These are phyloP conservation scores for Polietes domitor DNA, from an alignment of 2,888 invertebrate species.

Conservation along the genomic window DNA sequence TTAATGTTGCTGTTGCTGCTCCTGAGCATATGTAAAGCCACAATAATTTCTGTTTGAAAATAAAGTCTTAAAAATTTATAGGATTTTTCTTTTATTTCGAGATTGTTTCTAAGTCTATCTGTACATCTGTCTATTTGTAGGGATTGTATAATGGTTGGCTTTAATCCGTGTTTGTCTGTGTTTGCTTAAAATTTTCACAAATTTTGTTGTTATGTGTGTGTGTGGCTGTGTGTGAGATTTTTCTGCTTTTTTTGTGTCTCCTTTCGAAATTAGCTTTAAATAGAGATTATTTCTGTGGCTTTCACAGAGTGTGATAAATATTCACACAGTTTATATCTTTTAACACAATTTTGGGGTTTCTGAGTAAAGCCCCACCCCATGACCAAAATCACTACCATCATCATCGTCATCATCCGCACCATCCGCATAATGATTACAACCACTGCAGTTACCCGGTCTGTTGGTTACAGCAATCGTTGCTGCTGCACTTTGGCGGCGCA, in stretches of 20 bases:
- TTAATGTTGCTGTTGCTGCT: not conserved
- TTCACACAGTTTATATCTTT: constrained; percentile 45
- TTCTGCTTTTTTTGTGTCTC: not conserved
- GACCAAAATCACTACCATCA: not conserved
- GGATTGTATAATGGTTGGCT: too few species aligned
- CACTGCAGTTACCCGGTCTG: not conserved
- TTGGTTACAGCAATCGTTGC: not conserved
- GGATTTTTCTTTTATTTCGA: not conserved
- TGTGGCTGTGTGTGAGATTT: not conserved
- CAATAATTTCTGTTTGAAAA: constrained; percentile 19
- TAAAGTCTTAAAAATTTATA: constrained; percentile 28
- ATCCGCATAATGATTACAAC: not conserved
- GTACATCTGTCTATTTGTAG: not conserved
- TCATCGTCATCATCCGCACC: not conserved
- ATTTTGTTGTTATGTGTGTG: not conserved
- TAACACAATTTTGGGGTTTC: constrained; percentile 29
- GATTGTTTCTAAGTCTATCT: not conserved
- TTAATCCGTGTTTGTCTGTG: not conserved
- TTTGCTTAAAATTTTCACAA: too few species aligned
- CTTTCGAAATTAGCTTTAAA: constrained; percentile 55
- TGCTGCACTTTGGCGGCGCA: constrained; percentile 31
- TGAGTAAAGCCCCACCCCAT: not conserved
- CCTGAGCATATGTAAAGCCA: not conserved
- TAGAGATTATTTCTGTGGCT: constrained; percentile 61
- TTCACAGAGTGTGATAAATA: constrained; percentile 61